Evolutionary conservation across 2,113 vertebrate species (phyloP).

Genomic region (Carlito syrichta): DNA sequence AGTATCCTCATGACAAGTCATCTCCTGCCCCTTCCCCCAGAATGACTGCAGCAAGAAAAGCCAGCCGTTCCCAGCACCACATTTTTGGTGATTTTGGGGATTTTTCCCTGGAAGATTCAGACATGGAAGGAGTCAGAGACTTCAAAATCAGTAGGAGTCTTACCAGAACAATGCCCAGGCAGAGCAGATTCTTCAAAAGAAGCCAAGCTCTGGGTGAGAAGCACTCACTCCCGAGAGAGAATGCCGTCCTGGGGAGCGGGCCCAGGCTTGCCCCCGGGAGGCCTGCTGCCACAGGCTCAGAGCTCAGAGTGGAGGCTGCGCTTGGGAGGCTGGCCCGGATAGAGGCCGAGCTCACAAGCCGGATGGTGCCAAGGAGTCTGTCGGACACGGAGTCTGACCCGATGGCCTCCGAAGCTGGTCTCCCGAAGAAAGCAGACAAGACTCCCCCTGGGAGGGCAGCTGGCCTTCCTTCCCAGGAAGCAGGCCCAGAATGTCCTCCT

Average conservation of each 20-base stretch:
- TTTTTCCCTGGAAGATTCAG: slow-evolving; percentile 47
- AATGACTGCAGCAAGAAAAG: neutral
- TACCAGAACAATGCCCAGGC: neutral
- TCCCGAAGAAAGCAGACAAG: neutral
- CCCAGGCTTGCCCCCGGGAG: accelerated
- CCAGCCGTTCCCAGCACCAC: neutral
- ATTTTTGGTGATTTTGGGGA: slow-evolving; percentile 38
- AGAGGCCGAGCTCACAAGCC: slow-evolving; percentile 80
- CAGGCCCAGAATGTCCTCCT: neutral
- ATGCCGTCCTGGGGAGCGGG: accelerated
- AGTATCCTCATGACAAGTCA: neutral
- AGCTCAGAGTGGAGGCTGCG: slow-evolving; percentile 29
- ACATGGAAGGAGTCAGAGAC: neutral
- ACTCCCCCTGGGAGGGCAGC: accelerated
- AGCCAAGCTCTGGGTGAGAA: neutral
- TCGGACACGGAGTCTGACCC: neutral
- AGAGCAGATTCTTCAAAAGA: slow-evolving; percentile 85
- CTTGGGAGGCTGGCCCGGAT: slow-evolving; percentile 82
- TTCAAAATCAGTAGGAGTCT: neutral
- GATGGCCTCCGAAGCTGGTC: neutral
- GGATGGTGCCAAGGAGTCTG: slow-evolving; percentile 36
- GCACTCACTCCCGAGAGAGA: accelerated
- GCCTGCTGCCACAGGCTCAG: accelerated
- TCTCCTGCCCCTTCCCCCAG: slow-evolving; percentile 16
- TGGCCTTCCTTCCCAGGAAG: neutral